Percentiles rank a stretch among this genome's conserved stretches.
Conservation (phyloP, 1,140 invertebrate species). For the Marisa cornuarietis region DNA sequence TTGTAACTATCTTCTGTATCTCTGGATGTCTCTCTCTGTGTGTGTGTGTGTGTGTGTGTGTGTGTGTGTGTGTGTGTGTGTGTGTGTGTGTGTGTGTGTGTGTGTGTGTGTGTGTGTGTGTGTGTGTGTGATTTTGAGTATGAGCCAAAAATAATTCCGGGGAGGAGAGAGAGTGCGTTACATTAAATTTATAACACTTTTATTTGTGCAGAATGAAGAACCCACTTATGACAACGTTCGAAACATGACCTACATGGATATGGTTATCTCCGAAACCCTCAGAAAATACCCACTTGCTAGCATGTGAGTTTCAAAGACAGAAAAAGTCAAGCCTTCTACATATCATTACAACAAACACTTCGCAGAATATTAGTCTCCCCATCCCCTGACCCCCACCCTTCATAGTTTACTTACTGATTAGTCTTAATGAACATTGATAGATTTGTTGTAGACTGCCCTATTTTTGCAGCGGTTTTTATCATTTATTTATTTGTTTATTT, state of each 20-base stretch:
- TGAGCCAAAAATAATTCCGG: too few species aligned
- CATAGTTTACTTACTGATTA: not conserved
- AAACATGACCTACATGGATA: conserved; percentile 57
- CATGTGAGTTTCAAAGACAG: conserved; percentile 41
- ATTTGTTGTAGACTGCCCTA: not conserved
- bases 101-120: too few species aligned
- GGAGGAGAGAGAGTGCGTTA: too few species aligned
- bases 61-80: too few species aligned
- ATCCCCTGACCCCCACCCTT: not conserved
- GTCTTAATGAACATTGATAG: too few species aligned
- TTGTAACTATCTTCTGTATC: too few species aligned
- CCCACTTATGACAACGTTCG: conserved; percentile 41
- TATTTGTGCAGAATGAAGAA: conserved; percentile 30
- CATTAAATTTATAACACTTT: not conserved
- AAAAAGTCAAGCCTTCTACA: not conserved
- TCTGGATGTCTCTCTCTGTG: too few species aligned
- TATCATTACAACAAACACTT: too few species aligned
- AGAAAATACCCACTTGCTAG: conserved; percentile 58
- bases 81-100: too few species aligned
- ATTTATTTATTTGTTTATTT: conserved; percentile 2
- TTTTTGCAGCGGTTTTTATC: not conserved
- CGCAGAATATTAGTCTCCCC: not conserved
- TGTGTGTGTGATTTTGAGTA: too few species aligned
- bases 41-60: too few species aligned
- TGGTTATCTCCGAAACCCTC: conserved; percentile 56